A percentile compares a stretch with the other conserved stretches of the same genome.
Conservation (phyloP, 2,888 invertebrate species). For the Subacronicta megacephala region DNA sequence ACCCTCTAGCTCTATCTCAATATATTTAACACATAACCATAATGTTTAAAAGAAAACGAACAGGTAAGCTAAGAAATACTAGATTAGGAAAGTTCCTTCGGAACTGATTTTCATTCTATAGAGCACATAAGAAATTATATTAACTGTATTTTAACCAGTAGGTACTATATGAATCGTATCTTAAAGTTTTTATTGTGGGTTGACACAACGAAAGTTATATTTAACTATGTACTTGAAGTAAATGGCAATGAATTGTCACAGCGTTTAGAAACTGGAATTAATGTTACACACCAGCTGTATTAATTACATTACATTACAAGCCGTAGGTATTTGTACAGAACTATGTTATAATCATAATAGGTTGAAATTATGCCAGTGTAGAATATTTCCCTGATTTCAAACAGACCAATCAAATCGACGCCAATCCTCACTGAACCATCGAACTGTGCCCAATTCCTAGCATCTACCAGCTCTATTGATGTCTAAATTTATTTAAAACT, state of each 20-base stretch:
- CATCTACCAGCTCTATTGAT: too few relatives aligned
- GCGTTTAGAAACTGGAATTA: slow-evolving; percentile 52
- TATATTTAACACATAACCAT: slow-evolving; percentile 32
- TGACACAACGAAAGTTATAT: slow-evolving; percentile 79
- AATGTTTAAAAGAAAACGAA: slow-evolving; percentile 75
- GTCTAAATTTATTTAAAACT: too few relatives aligned
- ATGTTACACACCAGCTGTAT: slow-evolving; percentile 11
- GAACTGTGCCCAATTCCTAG: too few relatives aligned
- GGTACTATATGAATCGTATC: slow-evolving; percentile 48
- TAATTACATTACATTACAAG: not conserved
- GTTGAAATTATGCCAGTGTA: not conserved
- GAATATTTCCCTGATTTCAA: too few relatives aligned
- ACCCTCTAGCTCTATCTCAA: slow-evolving; percentile 65
- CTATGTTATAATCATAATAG: slow-evolving; percentile 1
- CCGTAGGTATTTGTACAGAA: slow-evolving; percentile 8
- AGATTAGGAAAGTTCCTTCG: slow-evolving; percentile 73
- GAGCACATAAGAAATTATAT: slow-evolving; percentile 64
- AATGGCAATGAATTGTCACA: slow-evolving; percentile 18
- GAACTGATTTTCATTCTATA: slow-evolving; percentile 84
- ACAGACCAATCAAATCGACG: too few relatives aligned
- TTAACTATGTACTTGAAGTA: slow-evolving; percentile 37
- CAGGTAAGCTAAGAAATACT: slow-evolving; percentile 78
- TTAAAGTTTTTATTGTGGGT: slow-evolving; percentile 72
- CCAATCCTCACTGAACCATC: too few relatives aligned
- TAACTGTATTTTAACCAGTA: slow-evolving; percentile 57